Evolutionary conservation across 1,140 invertebrate species (phyloP).

Genomic region (Lucilia cuprina): DNA sequence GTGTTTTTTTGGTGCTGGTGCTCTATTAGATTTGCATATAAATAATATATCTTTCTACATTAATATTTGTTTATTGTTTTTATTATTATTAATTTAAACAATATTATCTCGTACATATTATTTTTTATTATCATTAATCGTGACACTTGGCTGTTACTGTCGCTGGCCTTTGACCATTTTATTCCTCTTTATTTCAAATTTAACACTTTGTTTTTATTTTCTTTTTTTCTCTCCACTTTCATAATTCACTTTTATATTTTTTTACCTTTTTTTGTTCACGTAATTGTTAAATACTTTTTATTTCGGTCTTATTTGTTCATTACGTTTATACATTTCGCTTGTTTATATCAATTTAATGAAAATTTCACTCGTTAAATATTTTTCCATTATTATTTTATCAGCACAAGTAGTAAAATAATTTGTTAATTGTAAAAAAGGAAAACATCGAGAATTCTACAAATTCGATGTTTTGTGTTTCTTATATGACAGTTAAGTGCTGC

Average conservation of each 20-base stretch:
- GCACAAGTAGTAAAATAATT: not conserved
- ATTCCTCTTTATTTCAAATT: not conserved
- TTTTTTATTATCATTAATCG: not conserved
- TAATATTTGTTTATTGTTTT: not conserved
- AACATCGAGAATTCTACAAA: slow-evolving; percentile 14
- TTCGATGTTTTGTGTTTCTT: slow-evolving; percentile 1
- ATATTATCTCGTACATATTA: not conserved
- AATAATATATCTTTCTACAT: not conserved
- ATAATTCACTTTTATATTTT: not conserved
- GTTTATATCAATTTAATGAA: not conserved
- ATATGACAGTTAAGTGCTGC: not conserved
- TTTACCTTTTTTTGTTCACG: not conserved
- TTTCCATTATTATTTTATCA: not conserved
- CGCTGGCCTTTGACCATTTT: not conserved
- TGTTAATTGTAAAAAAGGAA: not conserved
- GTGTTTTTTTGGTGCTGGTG: too few relatives aligned
- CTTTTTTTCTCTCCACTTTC: not conserved
- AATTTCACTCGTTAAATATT: not conserved
- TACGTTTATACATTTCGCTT: not conserved
- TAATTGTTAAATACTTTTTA: not conserved
- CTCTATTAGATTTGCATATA: not conserved
- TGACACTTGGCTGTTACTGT: not conserved
- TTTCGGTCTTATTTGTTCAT: not conserved
- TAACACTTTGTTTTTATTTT: not conserved
- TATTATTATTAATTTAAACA: not conserved